Base-by-base conservation (phyloP, 1,140 invertebrate genomes). In the Pseudomyrmex flavicornis region DNA sequence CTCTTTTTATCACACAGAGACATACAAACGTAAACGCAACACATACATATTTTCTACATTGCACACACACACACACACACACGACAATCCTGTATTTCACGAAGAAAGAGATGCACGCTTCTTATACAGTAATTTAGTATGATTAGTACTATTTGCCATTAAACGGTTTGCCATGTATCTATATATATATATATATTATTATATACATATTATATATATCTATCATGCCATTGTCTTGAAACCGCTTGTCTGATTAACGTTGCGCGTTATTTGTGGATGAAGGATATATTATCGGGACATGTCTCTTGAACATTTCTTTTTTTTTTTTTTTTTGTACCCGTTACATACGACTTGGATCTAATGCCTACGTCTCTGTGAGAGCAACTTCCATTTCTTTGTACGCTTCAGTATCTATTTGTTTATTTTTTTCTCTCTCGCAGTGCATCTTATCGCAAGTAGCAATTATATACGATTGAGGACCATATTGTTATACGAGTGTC, bases 91-190 rank as follows among this genome's bases (percentile, higher is more conserved):
- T 82, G 48, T 35, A 35, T 35, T 73, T 85, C 87, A 87, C 87
- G 82, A 87, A 79, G 68, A 88, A 88, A 89, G 82, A 87, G 85
- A 87, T 86, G 87, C 88, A 89, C 88, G 88, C 88, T 89, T 89
- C 58, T 89, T 89, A 63, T 88, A 85, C 62, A 88, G 85, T 88
- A 88, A 88, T 88, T 35, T 88, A 85, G 87, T 82, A 88, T 58
- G 52, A 76, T 59, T 80, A 80, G 76, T 80, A 80, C 10, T 68
- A 35, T 87, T 76, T 88, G 82, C 73, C 68, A 87, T 76, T 82
- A 50, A 77, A 75, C 77, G 54, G 56, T 87, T 85, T 85, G 75
- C 58, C 69, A 88, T 85, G 62, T 86, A 58, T 72, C 50, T 85
- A 52, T 82, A 63, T 82, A 73, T 85, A 52, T 82, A 63, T 82